Conservation (phyloP, 2,888 invertebrate species). For the Apamea monoglypha region DNA sequence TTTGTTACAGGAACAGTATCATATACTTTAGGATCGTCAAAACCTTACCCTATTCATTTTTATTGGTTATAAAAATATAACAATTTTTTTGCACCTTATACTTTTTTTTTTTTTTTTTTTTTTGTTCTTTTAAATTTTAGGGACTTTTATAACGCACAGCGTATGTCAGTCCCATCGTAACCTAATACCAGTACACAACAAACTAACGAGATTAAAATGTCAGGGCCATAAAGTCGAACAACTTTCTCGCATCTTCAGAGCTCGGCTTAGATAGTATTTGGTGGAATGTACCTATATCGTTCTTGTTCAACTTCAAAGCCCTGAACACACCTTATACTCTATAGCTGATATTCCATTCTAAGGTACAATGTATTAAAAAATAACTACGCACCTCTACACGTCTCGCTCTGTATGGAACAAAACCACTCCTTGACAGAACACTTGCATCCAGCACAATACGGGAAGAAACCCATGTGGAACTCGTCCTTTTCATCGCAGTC, state of each 20-base stretch:
- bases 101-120: no score
- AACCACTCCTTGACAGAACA: constrained; percentile 50
- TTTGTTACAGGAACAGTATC: neutral
- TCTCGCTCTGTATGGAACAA: constrained; percentile 27
- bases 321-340: neutral
- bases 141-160: no score
- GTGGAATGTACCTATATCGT: no score
- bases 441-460: constrained; percentile 48
- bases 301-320: no score
- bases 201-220: no score
- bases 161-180: no score
- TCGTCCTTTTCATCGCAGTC: constrained; percentile 45
- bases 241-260: no score
- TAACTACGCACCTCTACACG: constrained; percentile 26
- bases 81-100: neutral
- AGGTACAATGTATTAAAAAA: neutral
- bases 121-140: no score
- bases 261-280: no score
- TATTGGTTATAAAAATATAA: neutral
- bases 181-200: no score
- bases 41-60: neutral
- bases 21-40: neutral
- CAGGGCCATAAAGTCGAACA: no score
- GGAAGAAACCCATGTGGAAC: constrained; percentile 46
- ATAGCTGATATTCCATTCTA: neutral